Evolutionary conservation across 1,140 invertebrate genomes (phyloP), one percentile per base, ranked within the genome.

Genomic region (Drosophila nasuta): DNA sequence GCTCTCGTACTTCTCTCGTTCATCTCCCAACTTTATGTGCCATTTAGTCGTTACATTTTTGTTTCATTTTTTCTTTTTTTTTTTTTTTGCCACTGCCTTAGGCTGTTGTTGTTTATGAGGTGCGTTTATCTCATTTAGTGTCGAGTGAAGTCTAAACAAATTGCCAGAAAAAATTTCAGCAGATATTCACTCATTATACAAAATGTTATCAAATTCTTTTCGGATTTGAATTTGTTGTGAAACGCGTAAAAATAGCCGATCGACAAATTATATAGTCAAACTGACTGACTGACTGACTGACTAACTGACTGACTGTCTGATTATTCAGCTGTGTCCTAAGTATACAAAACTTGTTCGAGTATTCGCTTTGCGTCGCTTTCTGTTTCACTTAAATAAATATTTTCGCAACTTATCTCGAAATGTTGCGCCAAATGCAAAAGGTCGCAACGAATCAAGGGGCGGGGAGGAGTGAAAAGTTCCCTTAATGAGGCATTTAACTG

Each of bases 331-430:
- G 35, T 38, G 41, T 43, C 35, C 7, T 10, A 38, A 38, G 35
- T 38, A 38, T 38, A 8, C 6, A 38, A 10, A 38, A 38, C 35
- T 38, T 38, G n/a, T 43, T 43, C 41, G 41, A 43, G n/a, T 43
- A 43, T 7, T n/a, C 41, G n/a, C n/a, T 43, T 3, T 43, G n/a
- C n/a, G 78, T 52, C 70, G 75, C 82, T 87, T 86, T 87, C 76
- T 82, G 83, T 86, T 86, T 87, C 82, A 82, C 70, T 79, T 79
- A 86, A 75, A 69, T 68, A 86, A 86, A 86, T 86, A 86, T 86
- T 86, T 86, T 82, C 69, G 67, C 82, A 87, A 82, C 79, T 86
- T 86, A 86, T 86, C 81, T 51, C 69, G 45, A 73, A 76, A 83
- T 85, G 59, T 77, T 83, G 81, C 81, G 81, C 69, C 80, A 82